These are phyloP conservation scores for Aphidius colemani DNA, from an alignment of 2,888 invertebrate species.

Conservation along the genomic window DNA sequence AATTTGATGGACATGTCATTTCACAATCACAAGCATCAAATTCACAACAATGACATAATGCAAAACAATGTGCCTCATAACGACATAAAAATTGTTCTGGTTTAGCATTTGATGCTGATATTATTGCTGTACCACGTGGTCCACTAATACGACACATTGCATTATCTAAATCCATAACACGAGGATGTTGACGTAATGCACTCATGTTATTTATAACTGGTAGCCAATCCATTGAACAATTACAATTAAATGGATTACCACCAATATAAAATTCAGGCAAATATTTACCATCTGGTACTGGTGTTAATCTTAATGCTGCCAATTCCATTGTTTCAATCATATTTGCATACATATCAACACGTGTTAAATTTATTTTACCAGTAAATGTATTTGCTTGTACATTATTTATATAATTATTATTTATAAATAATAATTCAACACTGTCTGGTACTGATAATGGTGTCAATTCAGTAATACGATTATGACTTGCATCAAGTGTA, in stretches of 20 bases:
- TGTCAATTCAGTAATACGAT: constrained; percentile 80
- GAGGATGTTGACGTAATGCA: constrained; percentile 80
- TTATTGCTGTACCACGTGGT: constrained; percentile 78
- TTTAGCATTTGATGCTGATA: constrained; percentile 76
- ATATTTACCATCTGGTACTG: constrained; percentile 73
- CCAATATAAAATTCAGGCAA: constrained; percentile 89
- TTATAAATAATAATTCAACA: constrained; percentile 85
- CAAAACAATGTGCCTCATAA: constrained; percentile 92
- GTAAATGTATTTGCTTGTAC: constrained; percentile 86
- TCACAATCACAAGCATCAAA: constrained; percentile 96
- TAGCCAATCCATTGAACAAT: constrained; percentile 95
- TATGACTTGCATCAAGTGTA: constrained; percentile 88
- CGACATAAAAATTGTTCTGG: constrained; percentile 88
- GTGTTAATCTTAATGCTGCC: constrained; percentile 78
- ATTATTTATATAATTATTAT: constrained; percentile 82
- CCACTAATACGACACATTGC: constrained; percentile 88
- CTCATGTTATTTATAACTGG: constrained; percentile 88
- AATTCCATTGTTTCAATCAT: constrained; percentile 81
- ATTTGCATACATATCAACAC: constrained; percentile 90
- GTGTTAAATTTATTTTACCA: constrained; percentile 80
- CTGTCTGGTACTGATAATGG: constrained; percentile 87
- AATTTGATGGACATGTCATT: constrained; percentile 93
- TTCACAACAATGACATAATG: constrained; percentile 93
- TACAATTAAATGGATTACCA: constrained; percentile 92
- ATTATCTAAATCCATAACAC: constrained; percentile 86